Evolutionary conservation across 2,113 vertebrate species (phyloP), one percentile per base, ranked within the genome.

Genomic region (Aphelocoma coerulescens): DNA sequence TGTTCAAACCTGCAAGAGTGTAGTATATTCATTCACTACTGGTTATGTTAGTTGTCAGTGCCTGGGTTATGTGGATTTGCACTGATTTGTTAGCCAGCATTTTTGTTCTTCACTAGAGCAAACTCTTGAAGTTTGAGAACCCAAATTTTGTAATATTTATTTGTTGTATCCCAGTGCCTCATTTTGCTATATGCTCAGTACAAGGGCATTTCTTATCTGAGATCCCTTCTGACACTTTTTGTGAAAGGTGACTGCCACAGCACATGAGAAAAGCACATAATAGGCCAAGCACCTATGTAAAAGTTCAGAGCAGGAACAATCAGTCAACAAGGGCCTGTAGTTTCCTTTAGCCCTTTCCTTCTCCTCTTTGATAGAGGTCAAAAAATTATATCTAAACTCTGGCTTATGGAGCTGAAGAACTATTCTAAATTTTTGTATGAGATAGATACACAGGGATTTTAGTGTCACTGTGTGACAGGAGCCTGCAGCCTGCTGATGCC

Each of bases 141-240:
- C 0, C 4, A 26, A 4, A 1, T 4, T 76, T 73, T 74, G 7
- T 16, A 32, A 16, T 21, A 3, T 58, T 55, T 58, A 30, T 46
- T 74, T 82, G 8, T 20, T 72, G 3, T 35, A 61, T 62, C 57
- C 22, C 2, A 2, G 3, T 49, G 13, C 12, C 4, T 82, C n/a
- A 41, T 85, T 88, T 78, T 85, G 2, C 13, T 71, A 14, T 13
- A 10, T 19, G 5, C 3, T 84, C 37, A 41, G 4, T 39, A 39
- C 19, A 73, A 75, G 4, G 10, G 3, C 2, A 18, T 75, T 72
- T 75, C 33, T 85, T 77, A 21, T 43, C 9, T 46, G 27, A 63
- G 8, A 1, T 86, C 32, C 18, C 3, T 13, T 65, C 30, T 69
- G 59, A 39, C 4, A 43, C 19, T 12, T 76, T 72, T 62, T 83